phyloP scores from a whole-genome alignment of 2,888 invertebrate genomes.

The Netelia melanura region DNA sequence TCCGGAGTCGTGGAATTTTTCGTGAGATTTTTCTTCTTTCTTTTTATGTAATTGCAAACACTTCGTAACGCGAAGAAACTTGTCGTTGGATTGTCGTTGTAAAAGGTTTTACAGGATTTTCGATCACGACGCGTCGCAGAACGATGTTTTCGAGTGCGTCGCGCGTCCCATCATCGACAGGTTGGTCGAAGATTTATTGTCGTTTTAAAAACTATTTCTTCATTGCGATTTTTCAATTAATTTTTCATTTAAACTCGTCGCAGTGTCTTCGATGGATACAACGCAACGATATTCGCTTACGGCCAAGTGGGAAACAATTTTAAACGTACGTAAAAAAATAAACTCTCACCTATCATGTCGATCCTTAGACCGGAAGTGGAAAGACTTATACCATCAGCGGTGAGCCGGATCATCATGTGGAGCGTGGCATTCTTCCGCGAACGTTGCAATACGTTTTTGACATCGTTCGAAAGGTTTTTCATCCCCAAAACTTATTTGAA shows the following conservation, averaged over 20 bases:
- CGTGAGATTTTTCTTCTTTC: slow-evolving; percentile 70
- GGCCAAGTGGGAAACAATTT: slow-evolving; percentile 85
- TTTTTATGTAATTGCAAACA: not conserved
- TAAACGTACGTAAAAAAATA: slow-evolving; percentile 31
- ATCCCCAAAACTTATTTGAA: not conserved
- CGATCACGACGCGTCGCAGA: slow-evolving; percentile 82
- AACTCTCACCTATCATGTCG: slow-evolving; percentile 1
- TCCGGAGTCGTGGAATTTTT: slow-evolving; percentile 79
- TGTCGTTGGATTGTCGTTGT: slow-evolving; percentile 15
- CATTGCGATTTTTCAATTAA: not conserved
- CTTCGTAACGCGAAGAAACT: not conserved
- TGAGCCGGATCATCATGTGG: slow-evolving; percentile 82
- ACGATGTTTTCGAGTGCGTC: slow-evolving; percentile 84
- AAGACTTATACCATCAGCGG: slow-evolving; percentile 87
- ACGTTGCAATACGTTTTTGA: slow-evolving; percentile 85
- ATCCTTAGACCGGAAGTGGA: slow-evolving; percentile 86
- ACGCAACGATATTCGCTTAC: slow-evolving; percentile 87
- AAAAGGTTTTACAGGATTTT: slow-evolving; percentile 85
- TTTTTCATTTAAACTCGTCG: slow-evolving; percentile 6
- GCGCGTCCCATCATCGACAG: slow-evolving; percentile 86
- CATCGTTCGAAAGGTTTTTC: slow-evolving; percentile 82
- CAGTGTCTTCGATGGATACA: slow-evolving; percentile 86
- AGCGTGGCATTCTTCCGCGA: slow-evolving; percentile 86
- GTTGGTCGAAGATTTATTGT: slow-evolving; percentile 76
- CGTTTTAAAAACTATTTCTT: not conserved